Percentiles rank a stretch among this genome's conserved stretches.
Conservation (phyloP, 2,113 vertebrate species). For the Pygoscelis antarcticus region DNA sequence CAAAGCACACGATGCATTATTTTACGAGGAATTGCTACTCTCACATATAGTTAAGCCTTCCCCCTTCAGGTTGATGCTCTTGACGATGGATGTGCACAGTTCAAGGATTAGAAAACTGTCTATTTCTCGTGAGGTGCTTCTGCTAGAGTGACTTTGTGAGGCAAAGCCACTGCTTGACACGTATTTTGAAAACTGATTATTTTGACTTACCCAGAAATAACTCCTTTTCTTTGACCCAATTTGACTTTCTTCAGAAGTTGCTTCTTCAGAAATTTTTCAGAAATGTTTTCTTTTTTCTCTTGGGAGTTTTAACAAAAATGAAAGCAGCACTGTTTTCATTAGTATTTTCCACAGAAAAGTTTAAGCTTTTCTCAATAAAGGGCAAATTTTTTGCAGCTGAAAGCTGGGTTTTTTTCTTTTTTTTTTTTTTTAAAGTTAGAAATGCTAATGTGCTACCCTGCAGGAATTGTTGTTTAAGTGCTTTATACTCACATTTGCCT, state of each 20-base stretch:
- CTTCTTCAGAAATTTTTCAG: not conserved
- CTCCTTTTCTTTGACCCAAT: not conserved
- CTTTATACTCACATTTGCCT: not conserved
- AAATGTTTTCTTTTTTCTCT: not conserved
- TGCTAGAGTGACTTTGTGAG: not conserved
- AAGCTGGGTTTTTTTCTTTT: rapidly evolving
- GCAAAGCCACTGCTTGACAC: not conserved
- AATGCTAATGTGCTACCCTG: not conserved
- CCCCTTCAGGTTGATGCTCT: not conserved
- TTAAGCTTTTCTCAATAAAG: not conserved
- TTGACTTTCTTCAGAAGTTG: not conserved
- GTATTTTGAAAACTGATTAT: not conserved
- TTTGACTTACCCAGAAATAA: not conserved
- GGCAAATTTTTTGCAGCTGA: not conserved
- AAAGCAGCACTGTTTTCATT: not conserved
- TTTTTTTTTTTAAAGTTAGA: not conserved
- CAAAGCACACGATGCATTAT: not conserved
- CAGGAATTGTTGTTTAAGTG: not conserved
- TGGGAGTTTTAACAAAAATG: not conserved
- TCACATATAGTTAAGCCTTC: not conserved
- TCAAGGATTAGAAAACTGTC: not conserved
- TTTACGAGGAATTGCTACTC: not conserved
- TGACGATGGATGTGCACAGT: not conserved
- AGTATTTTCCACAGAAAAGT: not conserved
- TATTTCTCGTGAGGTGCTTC: rapidly evolving